phyloP scores from a whole-genome alignment of 2,888 invertebrate species.

The Drosophila peninsularis region DNA sequence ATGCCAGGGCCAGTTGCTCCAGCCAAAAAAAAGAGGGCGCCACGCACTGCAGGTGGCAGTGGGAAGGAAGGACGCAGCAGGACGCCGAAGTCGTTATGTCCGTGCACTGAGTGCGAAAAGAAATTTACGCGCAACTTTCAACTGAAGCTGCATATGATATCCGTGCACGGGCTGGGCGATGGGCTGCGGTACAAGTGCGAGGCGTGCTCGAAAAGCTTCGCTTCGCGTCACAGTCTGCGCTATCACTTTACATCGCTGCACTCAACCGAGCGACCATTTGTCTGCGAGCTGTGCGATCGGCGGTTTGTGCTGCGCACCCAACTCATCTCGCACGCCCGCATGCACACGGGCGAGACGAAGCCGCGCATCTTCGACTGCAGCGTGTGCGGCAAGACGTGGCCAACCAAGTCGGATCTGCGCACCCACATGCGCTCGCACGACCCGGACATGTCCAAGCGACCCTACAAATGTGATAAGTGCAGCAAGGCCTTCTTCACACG shows the following conservation, averaged over 20 bases:
- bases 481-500: slow-evolving; percentile 78
- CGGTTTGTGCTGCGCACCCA: slow-evolving; percentile 79
- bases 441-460: slow-evolving; percentile 70
- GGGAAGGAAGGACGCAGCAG: not conserved
- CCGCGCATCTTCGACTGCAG: slow-evolving; percentile 74
- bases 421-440: slow-evolving; percentile 81
- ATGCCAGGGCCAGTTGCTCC: not conserved
- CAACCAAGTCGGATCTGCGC: slow-evolving; percentile 79
- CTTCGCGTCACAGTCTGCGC: slow-evolving; percentile 78
- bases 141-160: slow-evolving; percentile 73
- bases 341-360: slow-evolving; percentile 77
- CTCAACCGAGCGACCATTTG: slow-evolving; percentile 73
- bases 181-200: slow-evolving; percentile 71
- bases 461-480: slow-evolving; percentile 74
- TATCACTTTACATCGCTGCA: slow-evolving; percentile 79
- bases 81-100: slow-evolving; percentile 56
- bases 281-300: slow-evolving; percentile 68
- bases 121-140: slow-evolving; percentile 82
- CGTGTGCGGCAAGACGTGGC: slow-evolving; percentile 78
- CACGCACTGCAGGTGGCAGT: slow-evolving; percentile 1
- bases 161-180: slow-evolving; percentile 78
- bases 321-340: slow-evolving; percentile 74
- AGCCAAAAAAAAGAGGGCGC: slow-evolving; percentile 23
- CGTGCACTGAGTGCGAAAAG: slow-evolving; percentile 75
- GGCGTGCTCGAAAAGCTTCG: slow-evolving; percentile 74